Conservation (phyloP, 2,113 vertebrate genomes). For the Oryzias woworae region DNA sequence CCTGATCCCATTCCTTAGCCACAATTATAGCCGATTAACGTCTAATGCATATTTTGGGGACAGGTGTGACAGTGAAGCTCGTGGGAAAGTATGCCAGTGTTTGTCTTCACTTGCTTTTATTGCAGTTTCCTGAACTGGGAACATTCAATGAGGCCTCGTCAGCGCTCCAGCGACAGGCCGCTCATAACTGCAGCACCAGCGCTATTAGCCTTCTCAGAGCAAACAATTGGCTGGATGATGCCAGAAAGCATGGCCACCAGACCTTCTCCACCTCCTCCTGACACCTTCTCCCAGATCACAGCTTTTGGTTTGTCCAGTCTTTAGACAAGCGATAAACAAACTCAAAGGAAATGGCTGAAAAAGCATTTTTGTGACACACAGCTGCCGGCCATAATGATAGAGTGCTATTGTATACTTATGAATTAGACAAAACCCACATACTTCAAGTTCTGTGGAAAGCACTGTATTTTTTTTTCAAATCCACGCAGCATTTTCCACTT, state of each 20-base stretch:
- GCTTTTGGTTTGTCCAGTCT: conserved; percentile 33
- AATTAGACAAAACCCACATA: conserved; percentile 57
- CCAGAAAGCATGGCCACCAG: conserved; percentile 74
- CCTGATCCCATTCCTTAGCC: no score
- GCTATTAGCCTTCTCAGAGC: conserved; percentile 46
- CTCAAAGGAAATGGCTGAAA: no score
- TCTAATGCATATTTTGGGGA: conserved; percentile 9
- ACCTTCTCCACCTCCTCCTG: conserved; percentile 41
- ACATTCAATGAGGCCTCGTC: conserved; percentile 67
- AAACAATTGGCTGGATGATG: conserved; percentile 76
- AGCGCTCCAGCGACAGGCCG: conserved; percentile 40
- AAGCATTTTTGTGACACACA: conserved; percentile 12
- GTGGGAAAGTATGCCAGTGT: conserved; percentile 20
- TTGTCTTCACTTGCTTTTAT: conserved; percentile 6
- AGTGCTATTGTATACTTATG: conserved; percentile 50
- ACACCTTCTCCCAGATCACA: conserved; percentile 45
- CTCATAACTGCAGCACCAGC: conserved; percentile 67
- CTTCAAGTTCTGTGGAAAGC: conserved; percentile 31
- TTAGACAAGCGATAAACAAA: not conserved
- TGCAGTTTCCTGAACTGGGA: conserved; percentile 24
- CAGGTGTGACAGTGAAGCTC: conserved; percentile 21
- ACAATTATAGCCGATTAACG: no score
- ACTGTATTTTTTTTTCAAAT: not conserved
- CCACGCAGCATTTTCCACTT: not conserved
- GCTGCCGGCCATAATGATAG: conserved; percentile 55